Base-by-base conservation (phyloP, 2,797 vertebrate species). In the Anisognathus igniventris region DNA sequence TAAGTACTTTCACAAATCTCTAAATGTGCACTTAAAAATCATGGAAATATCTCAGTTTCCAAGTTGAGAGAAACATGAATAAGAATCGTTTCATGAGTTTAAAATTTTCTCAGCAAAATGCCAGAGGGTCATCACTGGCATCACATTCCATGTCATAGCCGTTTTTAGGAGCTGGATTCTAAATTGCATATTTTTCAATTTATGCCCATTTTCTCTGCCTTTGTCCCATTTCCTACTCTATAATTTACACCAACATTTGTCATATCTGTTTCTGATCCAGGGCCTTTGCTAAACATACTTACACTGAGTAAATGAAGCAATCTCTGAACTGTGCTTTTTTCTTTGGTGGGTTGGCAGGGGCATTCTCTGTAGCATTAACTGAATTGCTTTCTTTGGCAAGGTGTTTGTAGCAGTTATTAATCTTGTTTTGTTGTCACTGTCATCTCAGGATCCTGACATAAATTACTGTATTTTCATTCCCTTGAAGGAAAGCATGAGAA, bases 341-440 rank as follows among this genome's bases (percentile, higher is more conserved):
- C 65, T 91, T 86, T 14, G 9, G 3, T 42, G 62, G 54, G 16
- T 72, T 95, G 89, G 95, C 92, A 91, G 72, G 72, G 70, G 24
- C 24, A 6, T 31, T 33, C 65, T 72, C 40, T 60, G 61, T 21
- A 89, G 66, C 91, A 85, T 96, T 96, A 96, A 65, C 61, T 81
- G 75, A 73, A 83, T 95, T 44, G 83, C 66, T 91, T 86, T 68
- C 61, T 58, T 66, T 93, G 78, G 88, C 68, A 75, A 89, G 72
- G 78, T 89, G 42, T 86, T 83, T 75, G 58, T 19, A 54, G 87
- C 51, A 82, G 33, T 87, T 87, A 61, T 93, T 92, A 85, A 87
- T 85, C 81, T 71, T 92, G 76, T 54, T 80, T 80, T 88, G 61
- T 91, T 93, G 70, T 64, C 71, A 21, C 33, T 88, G 80, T 86